Base-by-base conservation (phyloP, 2,888 invertebrate species). In the Aleiodes leptofemur region DNA sequence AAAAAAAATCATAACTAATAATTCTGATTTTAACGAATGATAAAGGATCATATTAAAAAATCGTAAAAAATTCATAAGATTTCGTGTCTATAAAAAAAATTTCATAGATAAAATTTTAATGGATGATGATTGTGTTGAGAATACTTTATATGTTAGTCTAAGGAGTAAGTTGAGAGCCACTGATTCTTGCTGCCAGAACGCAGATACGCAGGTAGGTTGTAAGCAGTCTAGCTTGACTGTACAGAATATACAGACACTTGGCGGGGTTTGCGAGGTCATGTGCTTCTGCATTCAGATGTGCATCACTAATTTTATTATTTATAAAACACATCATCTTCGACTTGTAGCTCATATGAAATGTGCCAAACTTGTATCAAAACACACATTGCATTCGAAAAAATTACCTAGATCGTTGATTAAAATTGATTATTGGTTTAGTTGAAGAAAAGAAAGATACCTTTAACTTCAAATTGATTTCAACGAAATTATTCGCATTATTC, bases 251-350 rank as follows among this genome's bases (percentile, higher is more conserved):
- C 82, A 80, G 82, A 83, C 84, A 84, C 84, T 86, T 85, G 82
- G 84, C 85, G 80, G 82, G 84, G 83, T 83, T 82, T 82, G 84
- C 83, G 85, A 85, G 85, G 84, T 87, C 86, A 84, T 85, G 86
- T 84, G 85, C 70, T 74, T 71, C 66, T 82, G 83, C 83, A 82
- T 83, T 84, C 82, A 82, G 83, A 84, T 84, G 80, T 79, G 76
- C 82, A 82, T 78, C 76, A 81, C 82, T 84, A 84, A 86, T 86
- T 83, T 83, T 78, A 85, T 64, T 72, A 72, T 72, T 72, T 72
- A 72, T 72, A 61, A 31, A 43, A 72, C 23, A 72, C 23, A 48
- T 72, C 38, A 64, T 64, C 11, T 64, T 48, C 16, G 64, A 64
- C 48, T n/a, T 48, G 11, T 48, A 5, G 1, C 11, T 11, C 11